These are phyloP conservation scores for Abramis brama DNA, from an alignment of 2,113 vertebrate genomes.

Conservation along the genomic window DNA sequence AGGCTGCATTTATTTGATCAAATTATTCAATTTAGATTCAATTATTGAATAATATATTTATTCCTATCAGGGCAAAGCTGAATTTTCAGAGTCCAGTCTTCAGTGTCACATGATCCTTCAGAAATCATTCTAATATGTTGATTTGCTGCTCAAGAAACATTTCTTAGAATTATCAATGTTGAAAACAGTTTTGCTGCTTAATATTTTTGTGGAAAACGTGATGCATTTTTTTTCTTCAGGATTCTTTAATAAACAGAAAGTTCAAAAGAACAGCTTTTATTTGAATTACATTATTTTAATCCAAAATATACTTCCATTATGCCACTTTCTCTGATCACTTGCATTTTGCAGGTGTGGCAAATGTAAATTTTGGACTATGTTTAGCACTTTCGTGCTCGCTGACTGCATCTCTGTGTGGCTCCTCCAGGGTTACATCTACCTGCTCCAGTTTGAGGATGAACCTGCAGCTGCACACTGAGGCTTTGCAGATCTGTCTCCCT, in stretches of 20 bases:
- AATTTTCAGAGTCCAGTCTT: too few relatives aligned
- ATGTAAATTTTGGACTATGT: neutral
- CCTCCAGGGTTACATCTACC: slow-evolving; percentile 24
- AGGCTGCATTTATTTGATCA: neutral
- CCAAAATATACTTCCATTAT: neutral
- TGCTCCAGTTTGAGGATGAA: slow-evolving; percentile 32
- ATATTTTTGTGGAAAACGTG: too few relatives aligned
- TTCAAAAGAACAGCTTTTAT: too few relatives aligned
- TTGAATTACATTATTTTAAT: neutral
- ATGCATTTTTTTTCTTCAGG: too few relatives aligned
- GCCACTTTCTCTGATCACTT: neutral
- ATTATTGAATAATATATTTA: neutral
- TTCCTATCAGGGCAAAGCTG: neutral
- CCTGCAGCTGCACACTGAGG: slow-evolving; percentile 26
- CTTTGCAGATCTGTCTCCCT: slow-evolving; percentile 38
- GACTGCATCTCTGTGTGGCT: slow-evolving; percentile 43
- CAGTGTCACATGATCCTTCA: neutral
- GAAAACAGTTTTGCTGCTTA: too few relatives aligned
- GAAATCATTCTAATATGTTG: too few relatives aligned
- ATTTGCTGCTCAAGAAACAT: too few relatives aligned
- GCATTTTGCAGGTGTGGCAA: neutral
- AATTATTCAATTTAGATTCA: too few relatives aligned
- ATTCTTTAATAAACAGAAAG: too few relatives aligned
- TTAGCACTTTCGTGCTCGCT: slow-evolving; percentile 17
- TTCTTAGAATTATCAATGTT: too few relatives aligned